Evolutionary conservation across 2,797 vertebrate species (phyloP).

Genomic region (Vireo griseus): DNA sequence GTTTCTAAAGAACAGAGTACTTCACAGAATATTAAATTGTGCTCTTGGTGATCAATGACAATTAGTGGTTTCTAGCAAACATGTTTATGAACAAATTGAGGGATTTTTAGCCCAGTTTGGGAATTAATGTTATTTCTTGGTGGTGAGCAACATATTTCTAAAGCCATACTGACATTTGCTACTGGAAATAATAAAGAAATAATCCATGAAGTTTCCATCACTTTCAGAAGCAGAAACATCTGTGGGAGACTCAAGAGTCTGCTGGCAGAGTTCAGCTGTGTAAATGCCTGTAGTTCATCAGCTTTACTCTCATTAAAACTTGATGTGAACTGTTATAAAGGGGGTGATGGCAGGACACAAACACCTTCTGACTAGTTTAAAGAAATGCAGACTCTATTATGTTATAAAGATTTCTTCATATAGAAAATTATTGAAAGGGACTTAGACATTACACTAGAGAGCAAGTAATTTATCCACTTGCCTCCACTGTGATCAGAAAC

Average conservation of each 20-base stretch:
- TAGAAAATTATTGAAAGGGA: background rate
- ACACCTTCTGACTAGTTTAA: conserved; percentile 33
- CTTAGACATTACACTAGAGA: background rate
- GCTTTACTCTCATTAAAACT: conserved; percentile 60
- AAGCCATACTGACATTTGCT: conserved; percentile 35
- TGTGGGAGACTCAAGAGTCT: conserved; percentile 18
- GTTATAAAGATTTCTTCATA: conserved; percentile 23
- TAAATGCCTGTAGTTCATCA: conserved; percentile 45
- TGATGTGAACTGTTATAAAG: conserved; percentile 15
- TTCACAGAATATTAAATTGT: background rate
- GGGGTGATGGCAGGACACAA: conserved; percentile 5
- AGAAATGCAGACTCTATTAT: conserved; percentile 38
- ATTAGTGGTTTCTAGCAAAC: background rate
- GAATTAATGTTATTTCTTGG: background rate
- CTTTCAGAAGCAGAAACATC: conserved; percentile 56
- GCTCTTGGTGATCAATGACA: background rate
- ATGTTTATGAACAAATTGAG: background rate
- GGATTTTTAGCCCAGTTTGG: background rate
- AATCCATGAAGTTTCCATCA: conserved; percentile 59
- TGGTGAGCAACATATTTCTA: background rate
- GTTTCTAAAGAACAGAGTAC: background rate
- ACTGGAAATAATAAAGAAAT: conserved; percentile 22
- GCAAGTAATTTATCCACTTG: background rate
- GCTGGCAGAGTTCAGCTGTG: conserved; percentile 21
- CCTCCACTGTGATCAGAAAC: background rate